Evolutionary conservation across 1,140 invertebrate species (phyloP).

Genomic region (Acyrthosiphon pisum): DNA sequence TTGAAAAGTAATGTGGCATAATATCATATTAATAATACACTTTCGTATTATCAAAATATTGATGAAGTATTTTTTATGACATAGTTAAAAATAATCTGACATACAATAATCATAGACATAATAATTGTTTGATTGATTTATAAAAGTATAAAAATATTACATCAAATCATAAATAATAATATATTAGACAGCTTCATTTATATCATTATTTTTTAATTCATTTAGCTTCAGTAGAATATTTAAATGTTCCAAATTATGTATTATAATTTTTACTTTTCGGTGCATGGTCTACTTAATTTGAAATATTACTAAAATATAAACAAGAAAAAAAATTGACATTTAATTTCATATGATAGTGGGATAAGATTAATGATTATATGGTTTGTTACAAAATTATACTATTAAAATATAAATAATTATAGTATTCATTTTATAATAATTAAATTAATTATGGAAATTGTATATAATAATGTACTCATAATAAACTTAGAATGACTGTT

Average conservation of each 20-base stretch:
- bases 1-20: no score
- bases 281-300: not conserved
- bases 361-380: not conserved
- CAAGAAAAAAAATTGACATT: not conserved
- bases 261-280: not conserved
- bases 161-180: not conserved
- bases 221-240: not conserved
- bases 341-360: not conserved
- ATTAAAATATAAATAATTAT: not conserved
- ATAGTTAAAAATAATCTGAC: not conserved
- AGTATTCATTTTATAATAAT: slow-evolving; percentile 1
- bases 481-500: not conserved
- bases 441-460: not conserved
- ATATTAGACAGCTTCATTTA: not conserved
- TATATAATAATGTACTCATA: not conserved
- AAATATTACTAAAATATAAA: not conserved
- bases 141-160: slow-evolving; percentile 21
- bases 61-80: not conserved
- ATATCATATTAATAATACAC: no score
- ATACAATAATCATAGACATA: not conserved
- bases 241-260: not conserved
- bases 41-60: not conserved
- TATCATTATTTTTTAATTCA: not conserved
- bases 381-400: not conserved
- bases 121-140: not conserved